These are phyloP conservation scores for Drosophila willistoni DNA, from an alignment of 1,140 invertebrate genomes.

Conservation along the genomic window DNA sequence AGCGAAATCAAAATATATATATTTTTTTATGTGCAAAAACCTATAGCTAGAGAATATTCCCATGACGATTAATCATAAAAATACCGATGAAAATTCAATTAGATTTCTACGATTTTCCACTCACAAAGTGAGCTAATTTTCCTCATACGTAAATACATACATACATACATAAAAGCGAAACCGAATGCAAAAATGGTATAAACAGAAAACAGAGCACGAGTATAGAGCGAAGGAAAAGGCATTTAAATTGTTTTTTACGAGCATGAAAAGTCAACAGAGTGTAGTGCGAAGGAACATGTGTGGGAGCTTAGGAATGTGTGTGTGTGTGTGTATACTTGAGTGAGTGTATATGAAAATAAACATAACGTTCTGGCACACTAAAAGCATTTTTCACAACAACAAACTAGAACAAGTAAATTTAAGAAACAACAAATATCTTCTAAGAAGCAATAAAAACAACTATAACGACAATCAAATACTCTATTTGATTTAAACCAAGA, in stretches of 20 bases:
- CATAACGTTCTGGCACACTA: slow-evolving; percentile 56
- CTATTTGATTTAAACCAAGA: slow-evolving; percentile 1
- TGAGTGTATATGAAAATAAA: slow-evolving; percentile 69
- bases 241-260: slow-evolving; percentile 67
- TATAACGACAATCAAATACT: slow-evolving; percentile 6
- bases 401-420: slow-evolving; percentile 55
- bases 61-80: slow-evolving; percentile 80
- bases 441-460: neutral
- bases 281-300: slow-evolving; percentile 39
- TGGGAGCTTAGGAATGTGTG: slow-evolving; percentile 40
- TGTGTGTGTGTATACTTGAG: slow-evolving; percentile 4
- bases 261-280: slow-evolving; percentile 30
- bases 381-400: slow-evolving; percentile 70
- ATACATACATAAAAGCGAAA: slow-evolving; percentile 24
- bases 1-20: slow-evolving; percentile 54
- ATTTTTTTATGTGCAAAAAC: slow-evolving; percentile 21
- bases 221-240: slow-evolving; percentile 27
- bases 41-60: slow-evolving; percentile 52
- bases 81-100: slow-evolving; percentile 77
- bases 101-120: slow-evolving; percentile 46
- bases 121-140: slow-evolving; percentile 56
- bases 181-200: slow-evolving; percentile 44
- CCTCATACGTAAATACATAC: slow-evolving; percentile 7
- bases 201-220: slow-evolving; percentile 23
- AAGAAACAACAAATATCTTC: slow-evolving; percentile 32